These are phyloP conservation scores for Vultur gryphus DNA, from an alignment of 2,797 vertebrate species.

Conservation along the genomic window DNA sequence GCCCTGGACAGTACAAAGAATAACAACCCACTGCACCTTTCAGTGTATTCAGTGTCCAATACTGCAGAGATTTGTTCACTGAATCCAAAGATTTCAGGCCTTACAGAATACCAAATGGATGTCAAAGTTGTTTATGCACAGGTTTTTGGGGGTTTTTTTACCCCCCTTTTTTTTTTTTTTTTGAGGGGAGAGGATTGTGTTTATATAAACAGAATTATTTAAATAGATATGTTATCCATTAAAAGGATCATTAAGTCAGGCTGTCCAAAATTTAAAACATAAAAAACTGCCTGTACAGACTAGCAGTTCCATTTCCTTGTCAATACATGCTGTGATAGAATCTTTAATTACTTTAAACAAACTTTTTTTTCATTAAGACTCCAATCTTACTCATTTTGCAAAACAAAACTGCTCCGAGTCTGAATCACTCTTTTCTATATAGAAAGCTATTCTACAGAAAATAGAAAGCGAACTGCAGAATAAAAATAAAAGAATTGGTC, in stretches of 20 bases:
- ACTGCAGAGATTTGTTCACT: neutral
- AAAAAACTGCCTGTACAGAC: neutral
- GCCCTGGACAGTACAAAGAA: neutral
- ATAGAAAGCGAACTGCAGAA: neutral
- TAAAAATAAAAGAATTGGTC: neutral
- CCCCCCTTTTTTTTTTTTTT: too few species aligned
- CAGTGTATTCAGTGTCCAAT: neutral
- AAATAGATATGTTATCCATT: neutral
- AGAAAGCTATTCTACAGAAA: neutral
- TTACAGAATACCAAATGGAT: neutral
- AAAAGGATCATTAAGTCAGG: neutral
- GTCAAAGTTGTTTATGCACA: neutral
- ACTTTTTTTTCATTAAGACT: neutral
- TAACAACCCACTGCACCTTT: neutral
- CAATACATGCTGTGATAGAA: neutral
- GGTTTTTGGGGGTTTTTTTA: neutral
- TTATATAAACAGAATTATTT: neutral
- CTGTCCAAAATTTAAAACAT: neutral
- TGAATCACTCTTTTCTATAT: neutral
- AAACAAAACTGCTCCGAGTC: neutral
- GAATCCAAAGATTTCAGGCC: neutral
- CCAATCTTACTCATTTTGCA: neutral
- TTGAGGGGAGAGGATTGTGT: neutral
- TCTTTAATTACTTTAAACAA: neutral
- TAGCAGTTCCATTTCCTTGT: neutral